Evolutionary conservation across 2,888 invertebrate genomes (phyloP), one percentile per base, ranked within the genome.

Genomic region (Mimachlamys varia): DNA sequence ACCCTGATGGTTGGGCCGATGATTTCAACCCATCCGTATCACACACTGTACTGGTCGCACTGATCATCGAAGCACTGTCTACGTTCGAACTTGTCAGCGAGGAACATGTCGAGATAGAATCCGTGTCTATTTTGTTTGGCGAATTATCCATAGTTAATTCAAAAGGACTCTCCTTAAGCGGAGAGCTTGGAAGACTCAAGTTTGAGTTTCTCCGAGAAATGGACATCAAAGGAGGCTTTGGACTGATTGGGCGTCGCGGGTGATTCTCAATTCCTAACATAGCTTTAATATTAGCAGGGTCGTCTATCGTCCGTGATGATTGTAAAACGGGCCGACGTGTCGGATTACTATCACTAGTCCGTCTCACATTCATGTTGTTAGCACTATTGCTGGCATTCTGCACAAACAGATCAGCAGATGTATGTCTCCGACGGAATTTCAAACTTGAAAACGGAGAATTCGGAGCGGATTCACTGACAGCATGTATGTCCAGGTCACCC

Each of bases 221-320:
- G 58, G 93, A 92, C 38, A 93, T 92, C 27, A 92, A 92, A 19
- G 92, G 92, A n/a, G 94, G 94, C 91, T 94, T 94, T 2, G 94
- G 94, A 89, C 93, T 94, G 91, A 93, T 94, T 27, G 94, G 94
- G 91, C 94, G 92, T 89, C 93, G 89, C 13, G 94, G 94, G 88
- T 94, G 94, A 53, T 91, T 93, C 91, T 88, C 90, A n/a, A 90
- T 90, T 90, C 58, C 92, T 90, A 58, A 92, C 88, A 91, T 89
- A 33, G 93, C 92, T n/a, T 92, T 90, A 33, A 93, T 89, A 91
- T 93, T 93, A 13, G 92, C 91, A 58, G 92, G 90, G 87, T 94
- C 94, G 7, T 93, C 93, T 55, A 92, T 92, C n/a, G 53, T 49
- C 49, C 53, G 88, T 38, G 58, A 91, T 37, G 62, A 15, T 50